Conservation (phyloP, 2,888 invertebrate species). For the Cataglyphis rosenhaueri region DNA sequence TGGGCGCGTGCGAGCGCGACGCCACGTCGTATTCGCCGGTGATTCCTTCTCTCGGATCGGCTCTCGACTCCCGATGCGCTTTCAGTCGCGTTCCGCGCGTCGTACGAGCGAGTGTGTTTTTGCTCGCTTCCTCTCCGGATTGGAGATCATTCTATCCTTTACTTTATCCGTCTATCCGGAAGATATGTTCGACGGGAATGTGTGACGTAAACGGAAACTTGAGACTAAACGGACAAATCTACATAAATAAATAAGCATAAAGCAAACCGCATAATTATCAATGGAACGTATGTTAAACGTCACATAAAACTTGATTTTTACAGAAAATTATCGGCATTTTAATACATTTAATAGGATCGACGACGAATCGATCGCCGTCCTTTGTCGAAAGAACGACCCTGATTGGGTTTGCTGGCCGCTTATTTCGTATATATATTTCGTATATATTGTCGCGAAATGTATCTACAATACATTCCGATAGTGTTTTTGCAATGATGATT, state of each 20-base stretch:
- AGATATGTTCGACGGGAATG: not conserved
- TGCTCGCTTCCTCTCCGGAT: slow-evolving; percentile 49
- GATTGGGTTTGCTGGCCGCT: not conserved
- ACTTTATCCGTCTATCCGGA: not conserved
- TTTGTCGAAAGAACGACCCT: not conserved
- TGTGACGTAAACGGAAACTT: not conserved
- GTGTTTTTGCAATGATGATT: slow-evolving; percentile 10
- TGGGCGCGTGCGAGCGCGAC: slow-evolving; percentile 54
- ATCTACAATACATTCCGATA: not conserved
- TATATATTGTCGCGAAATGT: not conserved
- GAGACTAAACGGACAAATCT: not conserved
- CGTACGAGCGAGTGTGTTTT: slow-evolving; percentile 75
- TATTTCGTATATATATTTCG: not conserved
- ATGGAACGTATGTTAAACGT: not conserved
- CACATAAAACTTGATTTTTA: slow-evolving; percentile 4
- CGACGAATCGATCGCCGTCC: not conserved
- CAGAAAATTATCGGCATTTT: not conserved
- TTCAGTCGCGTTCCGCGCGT: slow-evolving; percentile 83
- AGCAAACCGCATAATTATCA: not conserved
- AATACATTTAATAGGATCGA: not conserved
- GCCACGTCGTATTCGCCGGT: slow-evolving; percentile 46
- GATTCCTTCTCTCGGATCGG: slow-evolving; percentile 47
- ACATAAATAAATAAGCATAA: not conserved
- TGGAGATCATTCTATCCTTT: not conserved
- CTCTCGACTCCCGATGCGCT: slow-evolving; percentile 34